Conservation (phyloP, 2,797 vertebrate genomes). For the Onychomys leucogaster region DNA sequence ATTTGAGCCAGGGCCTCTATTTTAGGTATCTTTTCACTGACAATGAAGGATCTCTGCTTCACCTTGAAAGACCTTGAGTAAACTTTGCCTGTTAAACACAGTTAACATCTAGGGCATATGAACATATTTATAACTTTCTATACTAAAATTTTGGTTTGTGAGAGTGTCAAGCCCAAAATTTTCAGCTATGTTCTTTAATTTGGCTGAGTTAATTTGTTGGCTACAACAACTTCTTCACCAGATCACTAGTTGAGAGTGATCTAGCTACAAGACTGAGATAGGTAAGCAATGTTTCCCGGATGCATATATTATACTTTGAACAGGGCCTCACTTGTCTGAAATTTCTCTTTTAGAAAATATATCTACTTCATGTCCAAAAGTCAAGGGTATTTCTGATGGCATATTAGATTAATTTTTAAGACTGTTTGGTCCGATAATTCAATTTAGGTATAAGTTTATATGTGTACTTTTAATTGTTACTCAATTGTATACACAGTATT, state of each 20-base stretch:
- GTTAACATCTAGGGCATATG: neutral
- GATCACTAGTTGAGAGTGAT: neutral
- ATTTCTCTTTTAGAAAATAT: slow-evolving; percentile 38
- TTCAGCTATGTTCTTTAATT: slow-evolving; percentile 8
- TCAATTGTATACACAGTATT: slow-evolving; percentile 1
- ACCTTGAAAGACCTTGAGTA: slow-evolving; percentile 1
- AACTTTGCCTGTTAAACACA: slow-evolving; percentile 33
- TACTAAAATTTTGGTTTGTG: neutral
- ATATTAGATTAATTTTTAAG: slow-evolving; percentile 32
- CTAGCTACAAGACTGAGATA: neutral
- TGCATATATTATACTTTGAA: neutral
- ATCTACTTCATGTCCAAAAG: neutral
- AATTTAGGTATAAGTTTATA: slow-evolving; percentile 24
- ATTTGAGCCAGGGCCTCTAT: slow-evolving; percentile 32
- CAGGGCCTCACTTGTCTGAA: neutral
- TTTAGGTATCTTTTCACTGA: slow-evolving; percentile 45
- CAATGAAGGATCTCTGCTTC: neutral
- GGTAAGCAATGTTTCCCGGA: neutral
- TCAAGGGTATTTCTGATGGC: neutral
- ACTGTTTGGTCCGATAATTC: neutral
- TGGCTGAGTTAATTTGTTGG: slow-evolving; percentile 2
- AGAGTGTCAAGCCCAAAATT: neutral
- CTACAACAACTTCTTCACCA: neutral
- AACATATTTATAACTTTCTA: neutral
- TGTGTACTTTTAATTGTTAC: neutral